Conservation (phyloP, 2,888 invertebrate genomes). For the Nymphalis polychloros region DNA sequence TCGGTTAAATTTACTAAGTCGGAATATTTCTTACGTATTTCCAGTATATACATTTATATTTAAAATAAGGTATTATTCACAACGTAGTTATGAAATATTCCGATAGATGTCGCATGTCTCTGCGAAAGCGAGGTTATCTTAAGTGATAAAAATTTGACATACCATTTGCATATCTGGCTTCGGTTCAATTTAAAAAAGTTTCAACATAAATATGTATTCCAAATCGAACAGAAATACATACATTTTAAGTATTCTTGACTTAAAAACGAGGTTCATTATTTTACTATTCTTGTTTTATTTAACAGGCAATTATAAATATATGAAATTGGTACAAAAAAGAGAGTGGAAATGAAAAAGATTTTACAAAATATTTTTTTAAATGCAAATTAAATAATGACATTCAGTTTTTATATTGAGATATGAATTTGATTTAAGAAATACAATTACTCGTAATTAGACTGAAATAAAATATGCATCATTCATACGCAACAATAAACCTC, state of each 20-base stretch:
- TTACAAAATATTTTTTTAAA: background rate
- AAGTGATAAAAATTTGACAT: conserved; percentile 39
- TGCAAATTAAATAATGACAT: background rate
- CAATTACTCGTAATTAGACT: background rate
- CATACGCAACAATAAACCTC: no score
- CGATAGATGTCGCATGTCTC: conserved; percentile 32
- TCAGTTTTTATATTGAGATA: background rate
- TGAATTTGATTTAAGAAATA: background rate
- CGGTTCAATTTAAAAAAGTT: conserved; percentile 32
- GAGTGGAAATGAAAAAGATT: background rate
- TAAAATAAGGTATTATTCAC: conserved; percentile 15
- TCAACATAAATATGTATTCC: conserved; percentile 25
- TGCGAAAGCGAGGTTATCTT: conserved; percentile 33
- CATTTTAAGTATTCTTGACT: conserved; percentile 20
- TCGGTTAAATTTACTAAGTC: no score
- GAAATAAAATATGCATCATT: no score
- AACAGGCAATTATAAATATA: background rate
- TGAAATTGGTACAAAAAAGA: background rate
- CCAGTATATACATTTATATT: background rate
- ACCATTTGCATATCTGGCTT: conserved; percentile 38
- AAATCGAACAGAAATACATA: conserved; percentile 6
- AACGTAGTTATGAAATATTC: conserved; percentile 18
- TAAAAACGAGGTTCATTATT: background rate
- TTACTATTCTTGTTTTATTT: background rate
- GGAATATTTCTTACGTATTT: no score